Evolutionary conservation across 2,888 invertebrate species (phyloP).

Genomic region (Tuberolachnus salignus): DNA sequence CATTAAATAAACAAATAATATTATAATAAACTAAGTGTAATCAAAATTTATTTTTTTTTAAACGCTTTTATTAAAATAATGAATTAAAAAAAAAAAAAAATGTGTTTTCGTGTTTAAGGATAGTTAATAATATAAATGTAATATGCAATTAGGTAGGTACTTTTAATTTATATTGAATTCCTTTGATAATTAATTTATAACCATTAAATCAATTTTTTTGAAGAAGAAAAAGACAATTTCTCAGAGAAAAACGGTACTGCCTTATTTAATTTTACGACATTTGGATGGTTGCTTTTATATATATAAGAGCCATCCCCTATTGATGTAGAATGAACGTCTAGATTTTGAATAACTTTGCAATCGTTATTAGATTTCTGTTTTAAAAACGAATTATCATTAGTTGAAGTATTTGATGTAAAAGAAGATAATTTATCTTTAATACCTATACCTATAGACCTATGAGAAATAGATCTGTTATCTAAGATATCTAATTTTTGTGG

Average conservation of each 20-base stretch:
- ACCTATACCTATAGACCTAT: neutral
- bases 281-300: neutral
- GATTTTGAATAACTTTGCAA: constrained; percentile 16
- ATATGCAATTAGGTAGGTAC: no score
- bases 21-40: neutral
- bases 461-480: neutral
- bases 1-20: neutral
- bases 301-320: neutral
- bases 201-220: neutral
- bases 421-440: constrained; percentile 34
- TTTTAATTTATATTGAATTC: neutral
- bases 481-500: neutral
- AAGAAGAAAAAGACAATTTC: neutral
- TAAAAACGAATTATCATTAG: constrained; percentile 4
- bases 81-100: neutral
- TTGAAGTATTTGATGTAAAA: neutral
- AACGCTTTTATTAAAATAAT: constrained; percentile 5
- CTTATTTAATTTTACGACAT: constrained; percentile 20
- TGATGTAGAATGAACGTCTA: neutral
- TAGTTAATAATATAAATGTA: no score
- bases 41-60: neutral
- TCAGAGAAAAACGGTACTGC: constrained; percentile 46
- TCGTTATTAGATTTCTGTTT: constrained; percentile 13
- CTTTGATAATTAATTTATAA: neutral
- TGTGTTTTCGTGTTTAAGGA: no score